Base-by-base conservation (phyloP, 1,140 invertebrate genomes). In the Chionoecetes opilio region DNA sequence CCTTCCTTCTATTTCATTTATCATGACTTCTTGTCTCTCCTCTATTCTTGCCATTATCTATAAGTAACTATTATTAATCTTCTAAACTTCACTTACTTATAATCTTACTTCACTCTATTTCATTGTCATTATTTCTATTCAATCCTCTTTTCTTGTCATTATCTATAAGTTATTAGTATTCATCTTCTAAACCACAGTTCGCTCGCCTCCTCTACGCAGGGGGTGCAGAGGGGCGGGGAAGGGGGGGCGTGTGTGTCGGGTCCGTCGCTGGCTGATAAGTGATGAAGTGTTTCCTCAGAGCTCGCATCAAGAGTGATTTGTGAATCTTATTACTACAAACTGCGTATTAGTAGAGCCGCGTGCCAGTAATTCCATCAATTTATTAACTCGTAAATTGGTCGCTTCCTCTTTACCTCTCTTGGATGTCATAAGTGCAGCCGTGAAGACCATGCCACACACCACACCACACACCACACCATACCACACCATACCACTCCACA, bases 321-420 rank as follows among this genome's bases (percentile, higher is more conserved):
- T 91, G 89, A 75, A 75, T 91, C 89, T 91, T 91, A 91, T 91
- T 91, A 91, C 89, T 32, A 91, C 31, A 63, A 32, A 53, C 31
- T 53, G 89, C 29, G 63, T 53, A 91, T 91, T 91, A 91, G 89
- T 75, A 46, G 31, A 14, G 3, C 89, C 29, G n/a, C n/a, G n/a
- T 63, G 89, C 29, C 29, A 75, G 89, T 91, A 91, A 91, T 91
- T 91, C 41, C 89, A 46, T 34, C 89, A 91, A 75, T 91, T 91
- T 91, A 91, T 91, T 91, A 91, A 75, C 89, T 75, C 32, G 35
- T 91, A 91, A 75, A 63, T 91, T 75, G 29, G 46, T 35, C 41
- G 17, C n/a, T 14, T 31, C 37, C 37, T 37, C 32, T 87, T 38
- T 87, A 29, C 21, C 85, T 17, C n/a, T 87, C 85, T 14, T 87